phyloP scores from a whole-genome alignment of 2,888 invertebrate species.

The Aradus depressus region DNA sequence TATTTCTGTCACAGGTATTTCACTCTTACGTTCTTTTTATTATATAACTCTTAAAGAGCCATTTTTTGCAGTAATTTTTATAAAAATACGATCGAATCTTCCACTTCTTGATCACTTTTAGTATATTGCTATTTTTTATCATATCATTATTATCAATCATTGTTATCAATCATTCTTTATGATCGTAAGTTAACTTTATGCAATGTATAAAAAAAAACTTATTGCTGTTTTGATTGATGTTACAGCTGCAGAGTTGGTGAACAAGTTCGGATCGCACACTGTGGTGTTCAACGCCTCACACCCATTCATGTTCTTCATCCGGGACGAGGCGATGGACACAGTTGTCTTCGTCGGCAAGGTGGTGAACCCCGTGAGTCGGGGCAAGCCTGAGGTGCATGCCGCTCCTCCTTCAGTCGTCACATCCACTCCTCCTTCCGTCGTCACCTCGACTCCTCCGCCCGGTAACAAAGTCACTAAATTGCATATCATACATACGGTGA shows the following conservation, averaged over 20 bases:
- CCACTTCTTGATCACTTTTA: background rate
- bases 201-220: no score
- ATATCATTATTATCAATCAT: no score
- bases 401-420: background rate
- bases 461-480: background rate
- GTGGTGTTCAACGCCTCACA: conserved; percentile 54
- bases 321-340: conserved; percentile 60
- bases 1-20: no score
- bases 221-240: conserved; percentile 25
- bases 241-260: conserved; percentile 53
- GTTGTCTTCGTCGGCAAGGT: conserved; percentile 65
- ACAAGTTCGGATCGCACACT: conserved; percentile 54
- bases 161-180: no score
- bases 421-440: background rate
- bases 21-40: no score
- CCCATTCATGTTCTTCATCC: conserved; percentile 70
- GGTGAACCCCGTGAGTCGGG: conserved; percentile 46
- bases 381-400: conserved; percentile 15
- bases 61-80: background rate
- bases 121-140: no score
- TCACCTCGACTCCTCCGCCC: background rate
- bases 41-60: no score
- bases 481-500: no score
- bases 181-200: no score
- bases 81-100: background rate